A percentile compares a stretch with the other conserved stretches of the same genome.
These are phyloP conservation scores for Morus bassanus DNA, from an alignment of 2,797 vertebrate species.

Conservation along the genomic window DNA sequence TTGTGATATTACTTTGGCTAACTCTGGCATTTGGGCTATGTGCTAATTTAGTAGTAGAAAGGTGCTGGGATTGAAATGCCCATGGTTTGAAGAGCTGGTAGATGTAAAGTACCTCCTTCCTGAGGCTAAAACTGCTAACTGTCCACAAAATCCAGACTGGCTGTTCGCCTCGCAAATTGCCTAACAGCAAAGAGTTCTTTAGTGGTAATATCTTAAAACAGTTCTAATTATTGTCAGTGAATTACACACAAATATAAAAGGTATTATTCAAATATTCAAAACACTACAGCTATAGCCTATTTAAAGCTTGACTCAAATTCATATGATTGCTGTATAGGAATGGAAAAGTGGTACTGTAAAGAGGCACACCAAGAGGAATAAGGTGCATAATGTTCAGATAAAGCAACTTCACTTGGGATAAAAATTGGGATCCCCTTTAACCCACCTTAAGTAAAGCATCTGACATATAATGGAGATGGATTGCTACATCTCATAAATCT, in stretches of 20 bases:
- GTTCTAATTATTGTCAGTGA: not conserved
- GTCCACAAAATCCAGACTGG: not conserved
- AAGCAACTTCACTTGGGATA: not conserved
- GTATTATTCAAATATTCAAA: not conserved
- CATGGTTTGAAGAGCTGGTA: not conserved
- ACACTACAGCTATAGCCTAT: not conserved
- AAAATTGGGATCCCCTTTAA: constrained; percentile 34
- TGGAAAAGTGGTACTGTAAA: not conserved
- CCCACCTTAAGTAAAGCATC: constrained; percentile 45
- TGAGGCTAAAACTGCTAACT: not conserved
- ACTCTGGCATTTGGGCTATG: not conserved
- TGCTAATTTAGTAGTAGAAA: not conserved
- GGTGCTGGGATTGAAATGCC: not conserved
- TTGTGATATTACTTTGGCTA: not conserved
- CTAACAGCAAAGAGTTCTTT: not conserved
- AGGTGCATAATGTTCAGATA: not conserved
- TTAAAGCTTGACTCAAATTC: not conserved
- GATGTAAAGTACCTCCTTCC: not conserved
- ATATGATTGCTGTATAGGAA: not conserved
- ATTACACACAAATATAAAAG: not conserved
- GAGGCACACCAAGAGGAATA: not conserved
- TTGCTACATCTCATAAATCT: constrained; percentile 40
- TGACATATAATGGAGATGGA: constrained; percentile 9
- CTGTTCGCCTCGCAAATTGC: not conserved
- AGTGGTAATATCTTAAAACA: not conserved